Evolutionary conservation across 2,113 vertebrate genomes (phyloP).

Genomic region (Urocynchramus pylzowi): DNA sequence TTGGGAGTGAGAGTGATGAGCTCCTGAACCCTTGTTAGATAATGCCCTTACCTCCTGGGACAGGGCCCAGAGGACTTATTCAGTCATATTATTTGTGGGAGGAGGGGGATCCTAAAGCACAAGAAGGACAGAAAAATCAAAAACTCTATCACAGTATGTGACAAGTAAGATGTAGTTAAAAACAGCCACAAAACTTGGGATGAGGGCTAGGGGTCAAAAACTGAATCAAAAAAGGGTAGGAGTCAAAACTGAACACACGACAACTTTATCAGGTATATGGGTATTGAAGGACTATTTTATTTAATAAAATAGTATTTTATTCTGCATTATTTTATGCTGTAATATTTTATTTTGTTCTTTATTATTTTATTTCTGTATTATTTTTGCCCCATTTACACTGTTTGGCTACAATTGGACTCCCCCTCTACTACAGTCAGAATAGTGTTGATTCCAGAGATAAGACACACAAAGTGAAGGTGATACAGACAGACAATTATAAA

Average conservation of each 20-base stretch:
- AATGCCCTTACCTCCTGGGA: neutral
- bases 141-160: neutral
- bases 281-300: neutral
- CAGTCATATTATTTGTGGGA: neutral
- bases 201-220: too few relatives aligned
- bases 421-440: neutral
- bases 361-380: neutral
- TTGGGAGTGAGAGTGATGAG: neutral
- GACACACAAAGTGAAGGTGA: neutral
- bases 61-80: neutral
- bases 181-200: neutral
- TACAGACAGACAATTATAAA: slow-evolving; percentile 1
- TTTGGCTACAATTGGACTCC: neutral
- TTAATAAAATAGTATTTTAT: too few relatives aligned
- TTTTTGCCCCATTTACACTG: neutral
- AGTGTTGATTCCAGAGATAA: neutral
- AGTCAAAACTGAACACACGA: neutral
- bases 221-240: too few relatives aligned
- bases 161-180: neutral
- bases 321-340: neutral
- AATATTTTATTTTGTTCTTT: neutral
- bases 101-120: neutral
- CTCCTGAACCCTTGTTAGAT: neutral
- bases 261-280: neutral
- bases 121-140: neutral